Evolutionary conservation across 2,888 invertebrate species (phyloP), one percentile per base, ranked within the genome.

Genomic region (Oscheius onirici): DNA sequence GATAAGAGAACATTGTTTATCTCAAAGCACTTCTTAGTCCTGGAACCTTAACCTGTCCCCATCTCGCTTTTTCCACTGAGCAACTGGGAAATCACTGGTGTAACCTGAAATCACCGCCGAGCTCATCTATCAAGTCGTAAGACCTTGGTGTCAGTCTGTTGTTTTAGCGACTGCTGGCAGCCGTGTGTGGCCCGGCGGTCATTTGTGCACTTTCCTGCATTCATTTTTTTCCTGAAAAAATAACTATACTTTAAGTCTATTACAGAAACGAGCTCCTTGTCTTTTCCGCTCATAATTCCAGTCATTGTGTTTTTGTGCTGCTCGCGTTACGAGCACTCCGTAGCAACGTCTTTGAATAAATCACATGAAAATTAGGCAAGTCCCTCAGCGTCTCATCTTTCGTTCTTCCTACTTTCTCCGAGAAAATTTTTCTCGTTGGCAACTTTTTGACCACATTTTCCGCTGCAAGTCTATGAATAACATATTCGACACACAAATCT

Each of bases 121-220:
- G 46, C 49, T 58, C 46, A 63, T 63, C 63, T 63, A 63, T 63
- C 63, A 63, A 63, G 63, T 46, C 63, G 63, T 63, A 63, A 49
- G 20, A 63, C 63, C 44, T 49, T 49, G 63, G 63, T 49, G 63
- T 63, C 63, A 63, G 63, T 49, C 49, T 63, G 63, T 63, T 63
- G 63, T 46, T 63, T 63, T 63, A 63, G 63, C 46, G 63, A 46
- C 63, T 46, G 63, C 63, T 20, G 49, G 24, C 26, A 55, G 28
- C 26, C 34, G 63, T 58, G 55, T 55, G 55, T 24, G 58, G 58
- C 58, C 55, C 28, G n/a, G 34, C 34, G 34, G 34, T 34, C 34
- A 34, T 17, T 46, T 46, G 3, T 46, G 46, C n/a, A 46, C 46
- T 46, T 46, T 13, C n/a, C n/a, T n/a, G n/a, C n/a, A n/a, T 46